These are phyloP conservation scores for Falco punctatus DNA, from an alignment of 2,113 vertebrate species.

Conservation along the genomic window DNA sequence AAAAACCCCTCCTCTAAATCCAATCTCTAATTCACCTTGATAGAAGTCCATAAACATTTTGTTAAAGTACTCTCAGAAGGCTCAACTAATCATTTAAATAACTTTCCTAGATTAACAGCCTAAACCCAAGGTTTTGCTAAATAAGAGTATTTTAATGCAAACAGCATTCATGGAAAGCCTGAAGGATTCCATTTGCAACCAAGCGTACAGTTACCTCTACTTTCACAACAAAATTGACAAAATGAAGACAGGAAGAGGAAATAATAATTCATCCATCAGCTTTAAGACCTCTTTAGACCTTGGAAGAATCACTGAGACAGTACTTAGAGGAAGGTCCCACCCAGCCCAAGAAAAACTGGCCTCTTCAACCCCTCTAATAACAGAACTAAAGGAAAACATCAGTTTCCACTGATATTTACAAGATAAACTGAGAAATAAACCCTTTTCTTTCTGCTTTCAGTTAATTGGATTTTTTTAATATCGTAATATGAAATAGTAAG, in stretches of 20 bases:
- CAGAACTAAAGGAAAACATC: not conserved
- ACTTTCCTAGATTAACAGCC: not conserved
- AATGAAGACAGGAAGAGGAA: not conserved
- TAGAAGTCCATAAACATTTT: not conserved
- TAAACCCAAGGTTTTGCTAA: not conserved
- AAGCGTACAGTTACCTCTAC: not conserved
- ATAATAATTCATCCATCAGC: not conserved
- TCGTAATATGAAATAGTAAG: not conserved
- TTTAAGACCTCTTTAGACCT: not conserved
- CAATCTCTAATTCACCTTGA: not conserved
- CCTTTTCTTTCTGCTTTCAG: not conserved
- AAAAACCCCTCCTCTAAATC: conserved; percentile 18
- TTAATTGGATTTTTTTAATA: not conserved
- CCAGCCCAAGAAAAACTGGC: not conserved
- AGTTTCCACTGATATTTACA: not conserved
- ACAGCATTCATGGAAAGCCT: not conserved
- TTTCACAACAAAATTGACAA: not conserved
- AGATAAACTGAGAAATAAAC: not conserved
- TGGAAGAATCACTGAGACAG: not conserved
- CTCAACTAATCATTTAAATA: not conserved
- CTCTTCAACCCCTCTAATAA: not conserved
- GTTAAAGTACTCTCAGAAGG: not conserved
- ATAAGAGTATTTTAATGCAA: not conserved
- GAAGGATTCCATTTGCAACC: not conserved
- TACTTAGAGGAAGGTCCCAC: not conserved